These are phyloP conservation scores for Gasteruption jaculator DNA, from an alignment of 2,888 invertebrate species.

Conservation along the genomic window DNA sequence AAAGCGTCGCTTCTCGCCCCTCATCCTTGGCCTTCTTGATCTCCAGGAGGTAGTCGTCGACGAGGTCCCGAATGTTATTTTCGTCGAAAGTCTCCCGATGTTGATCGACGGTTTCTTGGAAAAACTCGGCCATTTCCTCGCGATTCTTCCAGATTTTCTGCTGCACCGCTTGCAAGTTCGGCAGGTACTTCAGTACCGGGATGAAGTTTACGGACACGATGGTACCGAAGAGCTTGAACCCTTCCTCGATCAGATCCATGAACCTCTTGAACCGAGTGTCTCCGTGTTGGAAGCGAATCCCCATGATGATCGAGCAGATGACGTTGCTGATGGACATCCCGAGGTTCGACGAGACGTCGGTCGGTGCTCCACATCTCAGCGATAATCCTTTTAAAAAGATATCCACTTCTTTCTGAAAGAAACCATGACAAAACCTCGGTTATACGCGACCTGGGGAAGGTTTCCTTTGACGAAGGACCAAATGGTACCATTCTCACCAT, in stretches of 20 bases:
- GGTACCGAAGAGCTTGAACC: slow-evolving; percentile 81
- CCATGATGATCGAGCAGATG: slow-evolving; percentile 87
- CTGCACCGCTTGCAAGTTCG: slow-evolving; percentile 54
- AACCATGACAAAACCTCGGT: slow-evolving; percentile 3
- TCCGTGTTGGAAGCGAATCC: slow-evolving; percentile 74
- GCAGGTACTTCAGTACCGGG: slow-evolving; percentile 67
- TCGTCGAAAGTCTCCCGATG: slow-evolving; percentile 74
- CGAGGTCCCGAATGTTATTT: slow-evolving; percentile 73
- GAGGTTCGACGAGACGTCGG: slow-evolving; percentile 71
- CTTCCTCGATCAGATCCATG: slow-evolving; percentile 85
- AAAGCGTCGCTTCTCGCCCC: slow-evolving; percentile 68
- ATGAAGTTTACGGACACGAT: slow-evolving; percentile 80
- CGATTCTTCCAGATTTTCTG: slow-evolving; percentile 66
- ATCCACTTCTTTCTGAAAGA: slow-evolving; percentile 65
- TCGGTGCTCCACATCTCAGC: slow-evolving; percentile 62
- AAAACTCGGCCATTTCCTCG: slow-evolving; percentile 79
- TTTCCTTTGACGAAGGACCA: too few relatives aligned
- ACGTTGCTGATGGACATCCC: slow-evolving; percentile 85
- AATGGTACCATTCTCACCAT: slow-evolving; percentile 61
- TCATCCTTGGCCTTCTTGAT: slow-evolving; percentile 78
- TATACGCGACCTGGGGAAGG: background rate
- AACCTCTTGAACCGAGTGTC: slow-evolving; percentile 75
- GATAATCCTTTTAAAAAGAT: slow-evolving; percentile 66
- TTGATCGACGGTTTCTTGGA: slow-evolving; percentile 78
- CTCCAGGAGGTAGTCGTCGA: slow-evolving; percentile 82